Evolutionary conservation across 2,888 invertebrate genomes (phyloP), one percentile per base, ranked within the genome.

Genomic region (Drosophila crucigera): DNA sequence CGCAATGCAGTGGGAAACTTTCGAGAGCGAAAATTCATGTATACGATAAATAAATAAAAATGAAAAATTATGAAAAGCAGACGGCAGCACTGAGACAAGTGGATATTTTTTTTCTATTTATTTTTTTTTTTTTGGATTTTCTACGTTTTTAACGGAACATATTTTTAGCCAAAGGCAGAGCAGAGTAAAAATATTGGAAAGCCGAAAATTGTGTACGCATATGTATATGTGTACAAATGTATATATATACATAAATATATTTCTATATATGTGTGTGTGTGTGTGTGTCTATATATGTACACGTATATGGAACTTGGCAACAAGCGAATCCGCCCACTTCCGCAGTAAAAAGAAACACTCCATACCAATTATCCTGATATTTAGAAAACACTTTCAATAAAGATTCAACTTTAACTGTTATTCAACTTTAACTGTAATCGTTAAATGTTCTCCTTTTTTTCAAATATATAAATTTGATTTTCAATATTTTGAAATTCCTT

Each of bases 11-110:
- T 59, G 43, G 54, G 25, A 43, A 68, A 65, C 52, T 49, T 56
- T 67, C 74, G 78, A 73, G 78, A 76, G 56, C 49, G 62, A 41
- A 67, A 66, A 37, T 43, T 41, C 33, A 25, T 55, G 41, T 79
- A 61, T 63, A 52, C 50, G 60, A 79, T 70, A 74, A 72, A 81
- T 82, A 84, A 87, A 84, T 89, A 84, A 89, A 84, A 61, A 82
- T 78, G 77, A 84, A 83, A 85, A 85, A 85, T 85, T 85, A 85
- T 85, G 85, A 85, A 90, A 85, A 85, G 74, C 87, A 84, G 87
- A 74, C 84, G 82, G 84, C 68, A 63, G 68, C 75, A 66, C 55
- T 47, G 55, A 70, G 47, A 50, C 69, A 41, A 69, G 58, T 58
- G 70, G 70, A 55, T 59, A 25, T 68, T 68, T 56, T 25, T 37